A percentile compares a stretch with the other conserved stretches of the same genome.
These are phyloP conservation scores for Brachionus manjavacas DNA, from an alignment of 1,140 invertebrate genomes.

Conservation along the genomic window DNA sequence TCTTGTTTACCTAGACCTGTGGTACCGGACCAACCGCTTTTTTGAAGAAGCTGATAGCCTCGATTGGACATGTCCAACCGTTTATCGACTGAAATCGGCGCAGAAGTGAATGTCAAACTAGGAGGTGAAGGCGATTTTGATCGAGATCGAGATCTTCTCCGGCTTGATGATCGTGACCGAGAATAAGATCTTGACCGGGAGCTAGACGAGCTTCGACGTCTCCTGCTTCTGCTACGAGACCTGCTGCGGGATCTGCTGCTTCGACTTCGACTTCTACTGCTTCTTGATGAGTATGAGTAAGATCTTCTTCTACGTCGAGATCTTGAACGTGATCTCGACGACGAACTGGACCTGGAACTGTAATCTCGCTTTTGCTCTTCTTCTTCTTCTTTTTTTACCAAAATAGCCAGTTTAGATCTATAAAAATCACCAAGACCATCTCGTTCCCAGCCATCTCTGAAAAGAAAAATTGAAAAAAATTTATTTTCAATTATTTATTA, in stretches of 20 bases:
- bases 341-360: constrained; percentile 44
- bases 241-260: constrained; percentile 9
- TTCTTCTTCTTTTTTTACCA: constrained; percentile 75
- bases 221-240: background rate
- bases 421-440: constrained; percentile 93
- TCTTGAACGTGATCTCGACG: constrained; percentile 45
- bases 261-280: background rate
- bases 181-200: constrained; percentile 52
- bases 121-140: constrained; percentile 71
- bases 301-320: constrained; percentile 41
- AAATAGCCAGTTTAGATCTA: constrained; percentile 70
- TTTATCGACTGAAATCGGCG: constrained; percentile 51
- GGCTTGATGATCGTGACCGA: constrained; percentile 43
- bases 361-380: constrained; percentile 63
- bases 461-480: constrained; percentile 47
- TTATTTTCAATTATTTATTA: constrained; percentile 43
- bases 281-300: constrained; percentile 5
- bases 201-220: constrained; percentile 48
- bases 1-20: constrained; percentile 82
- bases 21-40: constrained; percentile 84
- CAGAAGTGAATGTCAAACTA: constrained; percentile 64
- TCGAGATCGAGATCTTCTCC: constrained; percentile 44
- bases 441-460: constrained; percentile 93
- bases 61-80: constrained; percentile 78
- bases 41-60: constrained; percentile 86